Base-by-base conservation (phyloP, 1,140 invertebrate genomes). In the Cotesia glomerata region DNA sequence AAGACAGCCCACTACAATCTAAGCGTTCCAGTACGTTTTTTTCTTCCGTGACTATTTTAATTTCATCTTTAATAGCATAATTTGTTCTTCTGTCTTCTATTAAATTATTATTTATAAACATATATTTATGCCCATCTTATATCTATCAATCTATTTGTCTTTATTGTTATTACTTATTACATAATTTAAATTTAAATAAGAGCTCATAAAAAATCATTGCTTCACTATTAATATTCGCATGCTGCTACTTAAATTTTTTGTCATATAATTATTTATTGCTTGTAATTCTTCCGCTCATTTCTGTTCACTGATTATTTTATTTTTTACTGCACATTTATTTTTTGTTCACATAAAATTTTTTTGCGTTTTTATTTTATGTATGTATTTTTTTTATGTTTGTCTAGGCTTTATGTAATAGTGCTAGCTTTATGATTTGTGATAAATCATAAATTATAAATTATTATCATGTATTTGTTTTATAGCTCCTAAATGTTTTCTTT, bases 1-100 rank as follows among this genome's bases (percentile, higher is more conserved):
- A 94, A 89, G 91, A 92, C 85, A 93, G 92, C 80, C 93, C 92
- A 81, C 90, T 94, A 69, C 92, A 92, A 86, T 92, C 91, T 79
- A 92, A 93, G 87, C 88, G 92, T 88, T 92, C 92, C 82, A 93
- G 93, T 94, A 94, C 83, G 93, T 93, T 45, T 45, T 39, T 45
- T 82, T 76, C 71, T 66, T 62, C 54, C 66, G 66, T 73, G 58
- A 70, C 51, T 74, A 64, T 74, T 61, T 61, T 36, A 18, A 18
- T 34, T 52, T 32, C 16, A 5, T 13, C 18, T 49, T 16, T 72
- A 59, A 32, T 39, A n/a, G 51, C 49, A 49, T 73, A 59, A 75
- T 64, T 54, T 14, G 49, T 69, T 51, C 63, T 71, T 58, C 71
- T 72, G 26, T 66, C 4, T 54, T 5, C 36, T 39, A 56, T 58